Conservation (phyloP, 2,113 vertebrate species). For the Athene noctua region DNA sequence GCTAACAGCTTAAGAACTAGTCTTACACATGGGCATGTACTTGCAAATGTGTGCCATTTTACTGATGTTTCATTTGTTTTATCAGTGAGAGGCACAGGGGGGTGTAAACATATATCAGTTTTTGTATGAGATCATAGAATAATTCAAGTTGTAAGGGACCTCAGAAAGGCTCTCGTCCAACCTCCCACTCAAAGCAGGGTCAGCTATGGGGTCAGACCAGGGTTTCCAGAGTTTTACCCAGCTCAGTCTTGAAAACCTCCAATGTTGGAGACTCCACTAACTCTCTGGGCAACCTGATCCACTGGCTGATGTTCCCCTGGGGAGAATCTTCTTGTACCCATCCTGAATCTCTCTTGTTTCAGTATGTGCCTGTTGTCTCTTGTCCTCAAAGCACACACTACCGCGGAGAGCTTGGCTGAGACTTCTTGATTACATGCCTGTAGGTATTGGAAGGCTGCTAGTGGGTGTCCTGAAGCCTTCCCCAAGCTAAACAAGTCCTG, state of each 20-base stretch:
- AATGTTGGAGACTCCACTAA: background rate
- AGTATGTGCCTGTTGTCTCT: background rate
- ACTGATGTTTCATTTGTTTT: background rate
- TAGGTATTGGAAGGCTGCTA: background rate
- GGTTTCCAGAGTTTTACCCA: background rate
- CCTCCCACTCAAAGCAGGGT: background rate
- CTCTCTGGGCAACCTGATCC: background rate
- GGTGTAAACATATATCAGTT: background rate
- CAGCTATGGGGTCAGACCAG: background rate
- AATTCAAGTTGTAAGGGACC: background rate
- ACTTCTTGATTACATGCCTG: background rate
- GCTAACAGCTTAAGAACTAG: background rate
- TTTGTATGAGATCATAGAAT: background rate
- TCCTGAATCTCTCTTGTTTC: background rate
- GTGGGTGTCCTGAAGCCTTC: background rate
- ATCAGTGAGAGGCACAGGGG: background rate
- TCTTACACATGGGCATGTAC: background rate
- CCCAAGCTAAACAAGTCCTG: background rate
- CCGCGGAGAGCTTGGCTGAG: background rate
- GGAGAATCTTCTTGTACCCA: background rate
- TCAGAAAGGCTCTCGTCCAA: background rate
- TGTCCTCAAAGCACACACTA: background rate
- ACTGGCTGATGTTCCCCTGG: background rate
- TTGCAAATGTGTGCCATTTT: background rate
- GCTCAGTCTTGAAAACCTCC: background rate